Percentiles rank a stretch among this genome's conserved stretches.
phyloP scores from a whole-genome alignment of 2,888 invertebrate genomes.

The Drosophila leonis region DNA sequence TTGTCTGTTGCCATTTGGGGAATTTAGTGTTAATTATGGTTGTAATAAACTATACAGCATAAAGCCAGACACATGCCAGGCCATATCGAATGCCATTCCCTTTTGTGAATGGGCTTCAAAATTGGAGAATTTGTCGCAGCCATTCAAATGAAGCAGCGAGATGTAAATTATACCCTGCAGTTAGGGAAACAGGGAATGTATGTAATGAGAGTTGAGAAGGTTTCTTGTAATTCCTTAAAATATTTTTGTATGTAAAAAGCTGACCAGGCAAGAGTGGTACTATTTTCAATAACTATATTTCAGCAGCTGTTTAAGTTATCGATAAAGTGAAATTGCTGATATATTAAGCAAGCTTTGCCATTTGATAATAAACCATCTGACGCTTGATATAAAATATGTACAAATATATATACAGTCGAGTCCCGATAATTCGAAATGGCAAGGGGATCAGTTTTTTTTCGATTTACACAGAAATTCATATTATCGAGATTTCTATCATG shows the following conservation, averaged over 20 bases:
- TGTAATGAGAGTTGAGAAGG: too few relatives aligned
- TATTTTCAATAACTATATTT: neutral
- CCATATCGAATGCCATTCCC: constrained; percentile 7
- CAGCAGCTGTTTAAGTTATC: neutral
- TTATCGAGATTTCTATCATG: too few relatives aligned
- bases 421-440: too few relatives aligned
- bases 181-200: neutral
- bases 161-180: neutral
- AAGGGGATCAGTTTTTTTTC: too few relatives aligned
- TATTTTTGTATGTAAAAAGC: too few relatives aligned
- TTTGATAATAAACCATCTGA: too few relatives aligned
- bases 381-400: neutral
- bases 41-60: constrained; percentile 77
- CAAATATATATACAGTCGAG: too few relatives aligned
- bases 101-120: constrained; percentile 12
- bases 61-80: constrained; percentile 18
- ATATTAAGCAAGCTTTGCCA: neutral
- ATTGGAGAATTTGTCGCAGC: constrained; percentile 35
- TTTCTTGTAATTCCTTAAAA: too few relatives aligned
- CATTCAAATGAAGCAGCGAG: constrained; percentile 19
- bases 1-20: constrained; percentile 78
- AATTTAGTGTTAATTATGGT: constrained; percentile 81
- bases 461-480: too few relatives aligned
- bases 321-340: neutral
- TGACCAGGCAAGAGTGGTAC: neutral